phyloP scores from a whole-genome alignment of 1,140 invertebrate species.

The Heliothis subflexa region DNA sequence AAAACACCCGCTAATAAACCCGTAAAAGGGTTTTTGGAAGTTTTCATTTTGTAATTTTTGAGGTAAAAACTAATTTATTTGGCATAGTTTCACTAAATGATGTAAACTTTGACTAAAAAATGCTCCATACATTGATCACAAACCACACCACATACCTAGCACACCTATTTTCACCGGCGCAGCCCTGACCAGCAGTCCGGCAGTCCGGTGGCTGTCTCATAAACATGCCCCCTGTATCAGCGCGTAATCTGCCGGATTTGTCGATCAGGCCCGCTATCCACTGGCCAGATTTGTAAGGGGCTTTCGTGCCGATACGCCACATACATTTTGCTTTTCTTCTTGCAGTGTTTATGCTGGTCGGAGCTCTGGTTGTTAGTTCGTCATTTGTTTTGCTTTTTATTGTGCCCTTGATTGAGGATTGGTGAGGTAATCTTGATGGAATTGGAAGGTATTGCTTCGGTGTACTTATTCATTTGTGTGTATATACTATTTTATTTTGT shows the following conservation, averaged over 20 bases:
- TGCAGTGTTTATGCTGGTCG: slow-evolving; percentile 75
- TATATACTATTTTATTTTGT: neutral
- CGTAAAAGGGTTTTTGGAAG: no score
- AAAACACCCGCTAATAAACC: no score
- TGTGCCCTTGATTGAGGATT: neutral
- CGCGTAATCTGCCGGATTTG: slow-evolving; percentile 84
- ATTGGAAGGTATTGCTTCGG: neutral
- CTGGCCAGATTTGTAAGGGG: slow-evolving; percentile 80
- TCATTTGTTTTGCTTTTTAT: slow-evolving; percentile 6
- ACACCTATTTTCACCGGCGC: neutral
- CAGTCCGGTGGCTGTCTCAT: slow-evolving; percentile 79
- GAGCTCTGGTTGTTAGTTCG: slow-evolving; percentile 51
- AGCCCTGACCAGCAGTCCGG: slow-evolving; percentile 58
- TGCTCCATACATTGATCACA: neutral
- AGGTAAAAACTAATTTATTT: no score
- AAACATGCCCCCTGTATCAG: slow-evolving; percentile 82
- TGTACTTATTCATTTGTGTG: neutral
- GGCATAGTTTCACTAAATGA: no score
- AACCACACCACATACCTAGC: neutral
- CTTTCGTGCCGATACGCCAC: slow-evolving; percentile 75
- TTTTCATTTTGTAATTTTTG: no score
- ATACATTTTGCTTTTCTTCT: slow-evolving; percentile 82
- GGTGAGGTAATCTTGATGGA: neutral
- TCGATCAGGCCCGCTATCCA: slow-evolving; percentile 81
- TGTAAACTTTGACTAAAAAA: neutral